Base-by-base conservation (phyloP, 92 coral and sea anemone genomes). In the Diadumene lineata region DNA sequence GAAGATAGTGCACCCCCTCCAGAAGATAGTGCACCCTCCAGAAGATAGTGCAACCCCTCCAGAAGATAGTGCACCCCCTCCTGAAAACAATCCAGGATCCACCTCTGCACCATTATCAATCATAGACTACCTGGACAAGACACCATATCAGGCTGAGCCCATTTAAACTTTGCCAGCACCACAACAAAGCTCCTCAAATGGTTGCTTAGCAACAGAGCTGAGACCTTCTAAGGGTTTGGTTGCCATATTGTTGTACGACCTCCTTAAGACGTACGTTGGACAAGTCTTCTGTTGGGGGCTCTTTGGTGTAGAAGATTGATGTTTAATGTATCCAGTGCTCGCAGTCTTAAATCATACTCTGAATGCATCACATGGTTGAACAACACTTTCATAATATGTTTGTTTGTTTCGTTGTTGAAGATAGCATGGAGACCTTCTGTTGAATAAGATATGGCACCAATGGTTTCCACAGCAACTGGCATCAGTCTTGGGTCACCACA, bases 81-180 rank as follows among this genome's bases (percentile, higher is more conserved):
- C n/a, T n/a, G n/a, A n/a, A n/a, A n/a, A n/a, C n/a, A n/a, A n/a
- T n/a, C n/a, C n/a, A n/a, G n/a, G n/a, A n/a, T n/a, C n/a, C n/a
- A n/a, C n/a, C n/a, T n/a, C n/a, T n/a, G n/a, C n/a, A n/a, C n/a
- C n/a, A n/a, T n/a, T n/a, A n/a, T n/a, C 48, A 38, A 38, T 13
- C 48, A 38, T 13, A 38, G 13, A 38, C 67, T 80, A 92, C 98
- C 98, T 88, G 98, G 93, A 38, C 89, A 83, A 17, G 69, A 80
- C 29, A 87, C 76, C 90, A 94, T 94, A 11, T 86, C 91, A 18
- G 84, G 82, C 70, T 88, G 92, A 25, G 92, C 97, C 98, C 98
- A 94, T 80, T 82, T 69, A 78, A 92, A 94, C 79, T 85, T 86
- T 1, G 93, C 96, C 61, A 94, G 85, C 89, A 38, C 90, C 75